Evolutionary conservation across 2,113 vertebrate species (phyloP).

Genomic region (Austrofundulus limnaeus): DNA sequence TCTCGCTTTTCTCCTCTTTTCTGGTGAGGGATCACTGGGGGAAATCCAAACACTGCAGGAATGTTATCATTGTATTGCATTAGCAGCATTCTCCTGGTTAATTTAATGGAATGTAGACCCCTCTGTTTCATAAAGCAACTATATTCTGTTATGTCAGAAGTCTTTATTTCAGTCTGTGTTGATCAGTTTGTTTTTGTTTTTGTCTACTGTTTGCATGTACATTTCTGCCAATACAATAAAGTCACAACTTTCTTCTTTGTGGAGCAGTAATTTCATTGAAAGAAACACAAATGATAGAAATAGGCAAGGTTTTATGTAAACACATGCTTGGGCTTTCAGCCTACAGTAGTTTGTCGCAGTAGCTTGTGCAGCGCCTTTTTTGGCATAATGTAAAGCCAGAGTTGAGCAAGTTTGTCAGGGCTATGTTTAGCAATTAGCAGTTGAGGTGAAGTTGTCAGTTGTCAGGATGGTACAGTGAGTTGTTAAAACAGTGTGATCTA

Average conservation of each 20-base stretch:
- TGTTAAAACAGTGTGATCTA: background rate
- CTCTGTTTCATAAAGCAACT: slow-evolving; percentile 38
- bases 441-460: slow-evolving; percentile 34
- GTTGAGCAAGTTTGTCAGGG: slow-evolving; percentile 32
- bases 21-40: slow-evolving; percentile 69
- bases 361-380: slow-evolving; percentile 59
- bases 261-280: background rate
- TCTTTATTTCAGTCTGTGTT: slow-evolving; percentile 17
- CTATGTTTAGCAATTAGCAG: slow-evolving; percentile 43
- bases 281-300: background rate
- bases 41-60: slow-evolving; percentile 78
- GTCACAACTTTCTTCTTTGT: background rate
- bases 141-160: slow-evolving; percentile 49
- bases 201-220: background rate
- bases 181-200: background rate
- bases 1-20: slow-evolving; percentile 33
- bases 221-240: background rate
- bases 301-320: background rate
- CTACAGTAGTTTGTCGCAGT: slow-evolving; percentile 30
- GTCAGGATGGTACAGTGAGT: slow-evolving; percentile 6
- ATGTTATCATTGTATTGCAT: slow-evolving; percentile 79
- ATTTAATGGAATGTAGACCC: slow-evolving; percentile 73
- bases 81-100: slow-evolving; percentile 69
- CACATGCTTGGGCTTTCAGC: background rate
- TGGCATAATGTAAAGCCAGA: slow-evolving; percentile 46